Evolutionary conservation across 2,797 vertebrate species (phyloP), one percentile per base, ranked within the genome.

Genomic region (Brachymystax lenok): DNA sequence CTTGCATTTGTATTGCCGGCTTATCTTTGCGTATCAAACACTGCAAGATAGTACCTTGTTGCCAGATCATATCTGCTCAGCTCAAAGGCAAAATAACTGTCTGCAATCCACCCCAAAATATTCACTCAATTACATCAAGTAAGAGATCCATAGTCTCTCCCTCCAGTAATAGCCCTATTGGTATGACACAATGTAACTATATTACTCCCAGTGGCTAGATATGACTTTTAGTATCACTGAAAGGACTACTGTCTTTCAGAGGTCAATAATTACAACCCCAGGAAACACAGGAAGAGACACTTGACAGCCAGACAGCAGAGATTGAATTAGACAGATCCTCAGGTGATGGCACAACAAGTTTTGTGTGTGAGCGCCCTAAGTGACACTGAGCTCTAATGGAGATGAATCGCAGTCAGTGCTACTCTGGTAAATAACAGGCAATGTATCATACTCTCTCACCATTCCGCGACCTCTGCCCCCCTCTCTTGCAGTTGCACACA

Each of bases 311-410:
- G 72, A 64, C 61, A 71, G 19, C 40, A 76, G 70, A 24, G 75
- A 77, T 56, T 68, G 40, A 74, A 77, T 77, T 73, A 69, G 69
- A 77, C 17, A 8, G 75, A 79, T 86, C 63, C 14, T 79, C 77
- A 76, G 69, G 71, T 54, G 74, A 70, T 80, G 77, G 73, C 69
- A 78, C 54, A 70, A 40, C 40, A 46, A 46, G 40, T 46, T 46
- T 0, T 75, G 81, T 82, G 69, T 69, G 70, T 69, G 40, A 83
- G 74, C 76, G 80, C 54, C 80, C 74, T 70, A 66, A 7, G 63
- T 28, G 61, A 28, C 40, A 21, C 67, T 19, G 14, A 35, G 10
- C 13, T 71, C 21, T 16, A 35, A 5, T 35, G 28, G 40, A 71
- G 24, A 71, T 17, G 24, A 51, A 70, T 70, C 52, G 50, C 21